Percentiles rank a stretch among this genome's conserved stretches.
phyloP scores from a whole-genome alignment of 2,797 vertebrate genomes.

The Trachops cirrhosus region DNA sequence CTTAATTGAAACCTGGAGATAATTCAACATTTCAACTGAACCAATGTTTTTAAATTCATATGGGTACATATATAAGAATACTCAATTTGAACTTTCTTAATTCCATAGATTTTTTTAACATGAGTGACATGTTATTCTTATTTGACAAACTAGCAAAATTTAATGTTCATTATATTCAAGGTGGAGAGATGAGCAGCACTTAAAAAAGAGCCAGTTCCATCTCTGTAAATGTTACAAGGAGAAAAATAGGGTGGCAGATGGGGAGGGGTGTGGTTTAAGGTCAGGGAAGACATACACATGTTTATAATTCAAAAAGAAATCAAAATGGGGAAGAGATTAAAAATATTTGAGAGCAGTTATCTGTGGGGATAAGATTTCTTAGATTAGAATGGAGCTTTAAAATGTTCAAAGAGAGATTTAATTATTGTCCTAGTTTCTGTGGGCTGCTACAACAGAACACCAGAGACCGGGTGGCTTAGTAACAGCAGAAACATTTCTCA shows the following conservation, averaged over 20 bases:
- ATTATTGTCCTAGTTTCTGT: not conserved
- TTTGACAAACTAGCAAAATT: not conserved
- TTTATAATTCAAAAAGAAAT: not conserved
- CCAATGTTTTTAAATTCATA: conserved; percentile 11
- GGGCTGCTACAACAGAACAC: not conserved
- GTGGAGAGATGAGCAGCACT: not conserved
- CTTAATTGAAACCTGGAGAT: not conserved
- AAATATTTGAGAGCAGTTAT: not conserved
- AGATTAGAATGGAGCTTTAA: not conserved
- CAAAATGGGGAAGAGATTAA: not conserved
- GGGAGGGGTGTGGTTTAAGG: not conserved
- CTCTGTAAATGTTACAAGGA: not conserved
- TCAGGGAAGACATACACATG: not conserved
- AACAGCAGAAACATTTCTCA: not conserved
- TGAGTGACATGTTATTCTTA: not conserved
- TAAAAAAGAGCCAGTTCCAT: not conserved
- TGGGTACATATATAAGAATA: not conserved
- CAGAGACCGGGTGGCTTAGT: not conserved
- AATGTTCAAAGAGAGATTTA: not conserved
- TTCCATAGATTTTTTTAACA: not conserved
- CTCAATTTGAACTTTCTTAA: not conserved
- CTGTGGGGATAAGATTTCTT: not conserved
- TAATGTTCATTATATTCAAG: not conserved
- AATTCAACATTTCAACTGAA: not conserved
- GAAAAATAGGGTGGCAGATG: not conserved